Evolutionary conservation across 2,113 vertebrate genomes (phyloP).

Genomic region (Danionella cerebrum): DNA sequence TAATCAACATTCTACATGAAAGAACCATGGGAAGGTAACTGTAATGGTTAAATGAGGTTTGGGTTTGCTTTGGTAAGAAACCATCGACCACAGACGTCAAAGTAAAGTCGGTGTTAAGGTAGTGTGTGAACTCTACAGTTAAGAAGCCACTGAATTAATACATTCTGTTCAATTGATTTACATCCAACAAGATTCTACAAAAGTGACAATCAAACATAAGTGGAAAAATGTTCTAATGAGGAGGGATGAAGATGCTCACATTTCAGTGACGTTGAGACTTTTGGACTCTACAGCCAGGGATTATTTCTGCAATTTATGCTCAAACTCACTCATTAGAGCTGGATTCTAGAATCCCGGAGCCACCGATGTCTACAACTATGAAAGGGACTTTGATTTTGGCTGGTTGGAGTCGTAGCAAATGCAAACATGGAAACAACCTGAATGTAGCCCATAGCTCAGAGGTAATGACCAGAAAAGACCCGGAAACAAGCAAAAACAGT

Average conservation of each 20-base stretch:
- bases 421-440: conserved; percentile 36
- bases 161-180: conserved; percentile 39
- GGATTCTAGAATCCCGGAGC: not conserved
- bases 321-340: not conserved
- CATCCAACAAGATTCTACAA: conserved; percentile 31
- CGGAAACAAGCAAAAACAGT: conserved; percentile 39
- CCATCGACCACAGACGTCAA: not conserved
- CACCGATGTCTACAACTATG: not conserved
- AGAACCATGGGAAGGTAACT: not conserved
- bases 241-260: not conserved
- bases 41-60: not conserved
- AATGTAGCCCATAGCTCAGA: conserved; percentile 38
- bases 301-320: not conserved
- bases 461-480: conserved; percentile 28
- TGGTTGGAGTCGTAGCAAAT: not conserved
- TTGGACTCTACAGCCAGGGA: not conserved
- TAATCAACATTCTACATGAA: not conserved
- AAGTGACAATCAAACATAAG: conserved; percentile 22
- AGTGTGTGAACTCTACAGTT: conserved; percentile 29
- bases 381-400: not conserved
- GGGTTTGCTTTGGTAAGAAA: conserved; percentile 10
- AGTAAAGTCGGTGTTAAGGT: not conserved
- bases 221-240: not conserved
- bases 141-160: conserved; percentile 29
- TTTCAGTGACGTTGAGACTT: not conserved